Base-by-base conservation (phyloP, 2,797 vertebrate species). In the Parauchenoglanis punctatus region DNA sequence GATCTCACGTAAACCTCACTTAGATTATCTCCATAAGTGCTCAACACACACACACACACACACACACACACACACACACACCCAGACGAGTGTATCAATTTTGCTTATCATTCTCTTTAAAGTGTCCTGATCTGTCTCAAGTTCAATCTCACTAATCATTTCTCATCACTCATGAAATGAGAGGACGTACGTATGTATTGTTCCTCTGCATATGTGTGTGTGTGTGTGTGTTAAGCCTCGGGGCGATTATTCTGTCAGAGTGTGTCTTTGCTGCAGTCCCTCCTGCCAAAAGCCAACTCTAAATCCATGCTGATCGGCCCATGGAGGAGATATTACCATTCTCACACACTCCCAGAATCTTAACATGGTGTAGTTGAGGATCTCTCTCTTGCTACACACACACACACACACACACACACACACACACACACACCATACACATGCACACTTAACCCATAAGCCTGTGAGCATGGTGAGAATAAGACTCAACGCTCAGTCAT, bases 401-500 rank as follows among this genome's bases (percentile, higher is more conserved):
- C 67, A 70, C 65, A 83, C 65, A 83, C 15, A 83, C 23, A 65
- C n/a, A 70, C 44, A 25, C 86, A 77, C 68, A 68, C 65, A 80
- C 83, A 81, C 65, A 46, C 87, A 73, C 35, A 65, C 46, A 25
- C 23, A 10, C 59, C 84, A n/a, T 83, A 83, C 83, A 83, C 80
- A 86, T 25, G 46, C 63, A 87, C 92, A 94, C 91, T 94, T 93
- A 94, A 92, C 93, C 92, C 93, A 87, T 95, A 95, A 95, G 94
- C 94, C 90, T 88, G 93, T 91, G 93, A 91, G 58, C 92, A 94
- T 94, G 95, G 92, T 90, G 49, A 94, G 95, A 94, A 95, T 95
- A 96, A 96, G 93, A 95, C 94, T 96, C 94, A 94, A 95, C 93
- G 94, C 95, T 95, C 95, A 95, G 95, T 96, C 96, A 96, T 94